Evolutionary conservation across 2,888 invertebrate genomes (phyloP).

Genomic region (Uloborus plumipes): DNA sequence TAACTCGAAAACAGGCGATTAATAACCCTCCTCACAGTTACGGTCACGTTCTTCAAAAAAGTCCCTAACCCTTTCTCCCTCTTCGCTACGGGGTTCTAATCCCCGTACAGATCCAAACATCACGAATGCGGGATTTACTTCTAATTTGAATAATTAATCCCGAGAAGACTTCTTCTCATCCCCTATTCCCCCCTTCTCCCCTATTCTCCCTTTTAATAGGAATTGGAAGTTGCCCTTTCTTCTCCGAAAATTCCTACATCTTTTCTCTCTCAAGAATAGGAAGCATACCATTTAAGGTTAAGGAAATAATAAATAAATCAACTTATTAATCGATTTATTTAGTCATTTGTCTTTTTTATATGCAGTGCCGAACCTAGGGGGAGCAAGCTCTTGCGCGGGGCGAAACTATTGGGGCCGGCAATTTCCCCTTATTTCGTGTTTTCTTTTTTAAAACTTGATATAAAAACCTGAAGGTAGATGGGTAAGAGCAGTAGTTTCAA

Average conservation of each 20-base stretch:
- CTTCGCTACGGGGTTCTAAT: slow-evolving; percentile 20
- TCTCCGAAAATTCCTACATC: background rate
- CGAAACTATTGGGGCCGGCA: too few relatives aligned
- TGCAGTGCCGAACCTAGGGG: too few relatives aligned
- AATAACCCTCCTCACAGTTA: slow-evolving; percentile 31
- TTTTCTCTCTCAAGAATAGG: background rate
- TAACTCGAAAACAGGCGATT: background rate
- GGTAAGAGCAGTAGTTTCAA: too few relatives aligned
- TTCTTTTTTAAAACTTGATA: too few relatives aligned
- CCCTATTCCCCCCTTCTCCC: slow-evolving; percentile 4
- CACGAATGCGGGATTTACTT: slow-evolving; percentile 58
- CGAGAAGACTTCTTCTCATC: slow-evolving; percentile 8
- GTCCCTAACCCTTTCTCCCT: slow-evolving; percentile 5
- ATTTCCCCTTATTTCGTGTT: too few relatives aligned
- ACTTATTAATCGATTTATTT: background rate
- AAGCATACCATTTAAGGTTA: background rate
- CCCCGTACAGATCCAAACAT: slow-evolving; percentile 38
- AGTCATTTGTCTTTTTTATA: background rate
- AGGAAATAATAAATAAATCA: too few relatives aligned
- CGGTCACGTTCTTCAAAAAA: slow-evolving; percentile 48
- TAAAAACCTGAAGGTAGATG: too few relatives aligned
- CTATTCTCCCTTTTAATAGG: slow-evolving; percentile 27
- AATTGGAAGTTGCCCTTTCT: slow-evolving; percentile 21
- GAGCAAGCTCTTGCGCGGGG: too few relatives aligned
- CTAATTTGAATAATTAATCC: slow-evolving; percentile 64